Base-by-base conservation (phyloP, 2,797 vertebrate genomes). In the Apogon hyalosoma region DNA sequence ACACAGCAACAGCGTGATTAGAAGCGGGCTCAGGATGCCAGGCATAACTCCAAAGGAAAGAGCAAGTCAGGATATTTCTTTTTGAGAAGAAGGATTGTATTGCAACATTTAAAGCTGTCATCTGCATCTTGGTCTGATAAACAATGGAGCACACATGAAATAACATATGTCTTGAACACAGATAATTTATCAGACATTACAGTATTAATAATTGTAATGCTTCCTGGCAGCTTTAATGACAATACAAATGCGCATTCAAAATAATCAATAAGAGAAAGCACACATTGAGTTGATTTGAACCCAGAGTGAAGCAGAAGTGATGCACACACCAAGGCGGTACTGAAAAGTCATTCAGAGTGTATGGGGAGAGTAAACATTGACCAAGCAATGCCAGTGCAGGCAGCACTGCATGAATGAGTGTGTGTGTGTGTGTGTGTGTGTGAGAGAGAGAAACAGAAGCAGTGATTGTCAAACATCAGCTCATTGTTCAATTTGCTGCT, bases 281-380 rank as follows among this genome's bases (percentile, higher is more conserved):
- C 58, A 86, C 84, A 73, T 55, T 70, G 84, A 87, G 77, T 75
- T 77, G 73, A 88, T 87, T 87, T 65, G 79, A 90, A 90, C 73
- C 88, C 82, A 90, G 76, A 90, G 75, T 85, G 79, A 92, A 91
- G 92, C 92, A 92, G 88, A 92, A 92, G 92, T 92, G 89, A 91
- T 88, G 86, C 82, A 87, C 88, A 87, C 77, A 90, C 82, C 84
- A 89, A 88, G 78, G 86, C 78, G 85, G 85, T 69, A 82, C 77
- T 90, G 83, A 79, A 79, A 87, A 84, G 79, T 91, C 88, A 93
- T 90, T 92, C 85, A 85, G 80, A 87, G 88, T 90, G 85, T 77
- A 82, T 62, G 75, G 83, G 80, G 60, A 80, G 79, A 82, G 81
- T 77, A 88, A 85, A 93, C 87, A 92, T 80, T 77, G 85, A 88